Evolutionary conservation across 1,140 invertebrate species (phyloP).

Genomic region (Meloidogyne floridensis): DNA sequence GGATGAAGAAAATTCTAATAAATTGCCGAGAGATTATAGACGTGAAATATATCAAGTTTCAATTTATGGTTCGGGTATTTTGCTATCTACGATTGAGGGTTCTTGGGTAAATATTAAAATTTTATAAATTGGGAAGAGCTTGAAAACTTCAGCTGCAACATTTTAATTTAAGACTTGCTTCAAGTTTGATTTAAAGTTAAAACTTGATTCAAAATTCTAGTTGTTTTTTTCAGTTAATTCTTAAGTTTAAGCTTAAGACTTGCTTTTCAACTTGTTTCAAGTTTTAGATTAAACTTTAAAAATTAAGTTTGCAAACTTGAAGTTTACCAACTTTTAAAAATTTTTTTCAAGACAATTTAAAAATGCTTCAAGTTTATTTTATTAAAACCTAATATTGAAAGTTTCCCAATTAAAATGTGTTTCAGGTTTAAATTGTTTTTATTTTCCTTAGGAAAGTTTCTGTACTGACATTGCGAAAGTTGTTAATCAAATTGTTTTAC

Average conservation of each 20-base stretch:
- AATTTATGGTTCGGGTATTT: conserved; percentile 24
- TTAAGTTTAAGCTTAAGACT: too few relatives aligned
- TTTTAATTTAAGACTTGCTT: too few relatives aligned
- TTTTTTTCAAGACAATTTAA: too few relatives aligned
- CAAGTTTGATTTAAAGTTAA: neutral
- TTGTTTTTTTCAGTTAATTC: too few relatives aligned
- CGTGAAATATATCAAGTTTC: conserved; percentile 23
- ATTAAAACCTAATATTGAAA: too few relatives aligned
- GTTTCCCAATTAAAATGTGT: too few relatives aligned
- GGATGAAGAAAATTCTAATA: neutral
- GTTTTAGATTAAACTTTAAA: too few relatives aligned
- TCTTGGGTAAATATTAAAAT: neutral
- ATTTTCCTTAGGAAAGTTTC: neutral
- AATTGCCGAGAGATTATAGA: conserved; percentile 19
- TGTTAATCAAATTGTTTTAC: neutral
- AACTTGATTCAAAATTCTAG: neutral
- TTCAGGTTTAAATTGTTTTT: neutral
- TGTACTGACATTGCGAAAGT: neutral
- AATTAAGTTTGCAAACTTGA: too few relatives aligned
- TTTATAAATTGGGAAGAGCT: neutral
- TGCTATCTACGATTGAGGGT: conserved; percentile 8
- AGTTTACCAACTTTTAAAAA: too few relatives aligned
- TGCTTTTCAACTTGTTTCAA: too few relatives aligned
- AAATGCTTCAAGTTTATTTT: too few relatives aligned
- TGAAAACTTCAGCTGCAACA: neutral